Evolutionary conservation across 2,113 vertebrate genomes (phyloP), one percentile per base, ranked within the genome.

Genomic region (Labeo rohita): DNA sequence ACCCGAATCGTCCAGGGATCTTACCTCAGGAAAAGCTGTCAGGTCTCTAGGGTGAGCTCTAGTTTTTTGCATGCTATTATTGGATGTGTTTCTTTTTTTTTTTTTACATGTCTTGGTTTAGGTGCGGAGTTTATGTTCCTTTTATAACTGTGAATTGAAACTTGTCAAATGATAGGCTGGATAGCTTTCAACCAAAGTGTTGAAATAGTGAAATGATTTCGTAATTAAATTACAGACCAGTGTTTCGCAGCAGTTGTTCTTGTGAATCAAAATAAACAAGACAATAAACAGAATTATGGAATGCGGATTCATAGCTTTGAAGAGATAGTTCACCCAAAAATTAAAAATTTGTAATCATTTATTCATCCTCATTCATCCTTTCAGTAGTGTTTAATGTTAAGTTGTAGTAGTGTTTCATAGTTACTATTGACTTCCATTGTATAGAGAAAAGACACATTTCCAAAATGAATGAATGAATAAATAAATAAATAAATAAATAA

Each of bases 41-140:
- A 18, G 56, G 2, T 15, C 65, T 34, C 9, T 18, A 34, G 70
- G 83, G 88, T 89, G 78, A 89, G 88, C 10, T 39, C 6, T 45
- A 8, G 18, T 13, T 61, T 50, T 79, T 7, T n/a, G 18, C 36
- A 52, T 56, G 34, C 8, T 56, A 21, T 59, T 39, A 28, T n/a
- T n/a, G 34, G 52, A 39, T 59, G 28, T 9, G 9, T 10, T 56
- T 39, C 49, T 28, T 16, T 47, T 8, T 47, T 47, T 47, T 47
- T 7, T 9, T 45, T 50, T 13, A 49, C 11, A 50, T 52, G 4
- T 43, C 18, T 61, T 3, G 9, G 0, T 59, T 8, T 23, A 1
- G 7, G 18, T 80, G 78, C 3, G 1, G n/a, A 3, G 28, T 36
- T 36, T 78, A 10, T 36, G 34, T 47, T 47, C 0, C 56, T 16